Conservation (phyloP, 2,113 vertebrate species). For the Myotis davidii region DNA sequence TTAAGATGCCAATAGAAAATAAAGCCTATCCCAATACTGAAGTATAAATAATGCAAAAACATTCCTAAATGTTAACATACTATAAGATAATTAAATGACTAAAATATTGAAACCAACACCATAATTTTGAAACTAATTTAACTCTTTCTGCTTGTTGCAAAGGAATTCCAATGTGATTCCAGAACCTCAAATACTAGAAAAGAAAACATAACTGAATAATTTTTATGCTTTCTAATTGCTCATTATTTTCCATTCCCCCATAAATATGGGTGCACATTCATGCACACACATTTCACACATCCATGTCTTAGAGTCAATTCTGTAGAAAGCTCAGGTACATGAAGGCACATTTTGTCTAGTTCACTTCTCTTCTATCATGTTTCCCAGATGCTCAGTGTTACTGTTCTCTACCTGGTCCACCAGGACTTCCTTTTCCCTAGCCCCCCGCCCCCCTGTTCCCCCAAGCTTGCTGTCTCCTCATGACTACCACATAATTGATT, state of each 20-base stretch:
- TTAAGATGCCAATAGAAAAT: neutral
- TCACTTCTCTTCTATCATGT: neutral
- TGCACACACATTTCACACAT: neutral
- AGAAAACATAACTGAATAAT: neutral
- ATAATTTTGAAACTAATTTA: neutral
- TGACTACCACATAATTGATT: neutral
- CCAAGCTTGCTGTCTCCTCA: neutral
- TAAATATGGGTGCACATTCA: neutral
- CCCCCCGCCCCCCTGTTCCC: fast-evolving
- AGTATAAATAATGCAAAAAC: neutral
- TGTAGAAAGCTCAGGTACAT: neutral
- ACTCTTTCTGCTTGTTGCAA: neutral
- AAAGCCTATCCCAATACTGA: neutral
- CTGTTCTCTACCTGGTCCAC: too few species aligned
- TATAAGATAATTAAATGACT: neutral
- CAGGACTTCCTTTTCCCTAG: neutral
- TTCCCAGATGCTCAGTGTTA: neutral
- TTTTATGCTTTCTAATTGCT: neutral
- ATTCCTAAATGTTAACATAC: neutral
- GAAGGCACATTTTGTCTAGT: neutral
- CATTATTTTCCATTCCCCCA: neutral
- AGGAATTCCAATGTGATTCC: neutral
- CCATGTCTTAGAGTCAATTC: neutral
- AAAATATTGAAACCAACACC: neutral
- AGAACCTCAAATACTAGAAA: neutral